Base-by-base conservation (phyloP, 30 jellyfish, hydroid and myxozoan species). In the Sanderia malayensis region DNA sequence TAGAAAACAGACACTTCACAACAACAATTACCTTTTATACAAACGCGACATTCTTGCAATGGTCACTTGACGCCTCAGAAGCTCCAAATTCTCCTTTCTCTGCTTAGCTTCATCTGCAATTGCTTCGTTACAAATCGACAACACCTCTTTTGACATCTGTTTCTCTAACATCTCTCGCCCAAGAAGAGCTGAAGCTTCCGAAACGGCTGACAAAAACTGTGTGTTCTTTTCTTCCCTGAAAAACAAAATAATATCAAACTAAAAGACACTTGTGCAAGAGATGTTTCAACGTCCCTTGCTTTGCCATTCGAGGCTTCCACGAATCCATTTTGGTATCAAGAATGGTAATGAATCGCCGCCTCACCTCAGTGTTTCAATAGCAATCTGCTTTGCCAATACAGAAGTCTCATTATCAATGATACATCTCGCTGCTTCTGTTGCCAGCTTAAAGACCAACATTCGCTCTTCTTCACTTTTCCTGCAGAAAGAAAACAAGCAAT, bases 401-500 rank as follows among this genome's bases (percentile, higher is more conserved):
- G 33, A 46, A 29, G 53, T 28, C 61, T 15, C n/a, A 28, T 44
- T 61, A 24, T 34, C 53, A 2, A 76, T 33, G 2, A 76, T 8
- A 17, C 31, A 45, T 20, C 71, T 70, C 24, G 87, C 37, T 30
- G 47, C 44, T 47, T 76, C 80, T 44, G 87, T 61, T 27, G 88
- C 67, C 24, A 49, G 52, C 4, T 76, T 80, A 62, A 76, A 61
- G 30, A 61, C 15, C 27, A 19, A 34, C 88, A 76, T 76, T 19
- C 79, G 52, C 52, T 52, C 63, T 0, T 47, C 80, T 4, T 76
- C 76, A n/a, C 46, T 69, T 23, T 49, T 33, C 9, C 44, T 46
- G 19, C 25, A 28, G 18, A 49, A 49, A 24, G 18, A 49, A 49
- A 49, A 18, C 11, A 37, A 37, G 52, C 52, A 37, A 37, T 4